Evolutionary conservation across 2,888 invertebrate species (phyloP), one percentile per base, ranked within the genome.

Genomic region (Drosophila quinaria): DNA sequence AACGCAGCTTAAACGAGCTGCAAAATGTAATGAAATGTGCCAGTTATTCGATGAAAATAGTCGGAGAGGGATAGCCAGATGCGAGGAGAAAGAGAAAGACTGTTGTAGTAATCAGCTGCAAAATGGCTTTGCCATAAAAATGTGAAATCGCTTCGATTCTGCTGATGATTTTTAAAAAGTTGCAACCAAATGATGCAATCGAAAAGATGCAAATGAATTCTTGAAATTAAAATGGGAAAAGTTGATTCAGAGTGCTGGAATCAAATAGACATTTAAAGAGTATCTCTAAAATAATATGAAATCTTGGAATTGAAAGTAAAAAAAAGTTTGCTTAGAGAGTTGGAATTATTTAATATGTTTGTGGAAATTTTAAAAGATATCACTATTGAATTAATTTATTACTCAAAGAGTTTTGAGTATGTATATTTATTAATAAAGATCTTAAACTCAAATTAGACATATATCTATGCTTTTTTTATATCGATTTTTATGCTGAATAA

Each of bases 1-100:
- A 61, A 63, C 33, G 17, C 22, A 55, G 73, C 73, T 73, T 78
- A 66, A 72, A 68, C 69, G 49, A 69, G 69, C 78, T 68, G 42
- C 29, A 47, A 37, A 63, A 42, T 33, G 41, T 29, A 42, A 51
- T 52, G 55, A 55, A 62, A 73, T 62, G 55, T 46, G 37, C 49
- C 22, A 59, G 17, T 35, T 41, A 42, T 25, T 17, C 59, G 42
- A 60, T 19, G 37, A 15, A 31, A 52, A 19, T n/a, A 19, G 17
- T 19, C n/a, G 17, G 13, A 29, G 19, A n/a, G 17, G n/a, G 41
- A 17, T 9, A 31, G 19, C 2, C 0, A 11, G 17, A 33, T 22
- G 1, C 10, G 3, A 11, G 4, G 17, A 44, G 29, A 29, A 2
- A n/a, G n/a, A 9, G 19, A 22, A 2, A 19, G 46, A 11, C 11